Evolutionary conservation across 2,888 invertebrate genomes (phyloP).

Genomic region (Octodonta nipae): DNA sequence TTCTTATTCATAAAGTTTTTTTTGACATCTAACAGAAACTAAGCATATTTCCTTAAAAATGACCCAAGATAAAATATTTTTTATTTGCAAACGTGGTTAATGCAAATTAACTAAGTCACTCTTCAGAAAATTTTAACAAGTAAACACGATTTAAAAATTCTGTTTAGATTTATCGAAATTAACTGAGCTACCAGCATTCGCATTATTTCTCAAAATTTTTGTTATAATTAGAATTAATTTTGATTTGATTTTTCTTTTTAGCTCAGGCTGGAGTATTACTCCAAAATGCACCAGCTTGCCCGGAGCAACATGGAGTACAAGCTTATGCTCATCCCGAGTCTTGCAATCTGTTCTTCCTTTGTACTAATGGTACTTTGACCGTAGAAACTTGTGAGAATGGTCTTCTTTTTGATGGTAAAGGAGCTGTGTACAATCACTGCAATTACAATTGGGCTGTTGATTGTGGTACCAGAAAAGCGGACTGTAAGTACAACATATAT

Average conservation of each 20-base stretch:
- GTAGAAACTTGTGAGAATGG: slow-evolving; percentile 87
- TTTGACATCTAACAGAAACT: too few species aligned
- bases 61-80: too few species aligned
- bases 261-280: slow-evolving; percentile 47
- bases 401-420: slow-evolving; percentile 79
- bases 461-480: slow-evolving; percentile 67
- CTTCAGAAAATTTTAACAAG: too few species aligned
- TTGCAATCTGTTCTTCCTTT: slow-evolving; percentile 81
- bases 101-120: too few species aligned
- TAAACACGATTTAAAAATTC: too few species aligned
- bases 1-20: too few species aligned
- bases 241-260: slow-evolving; percentile 28
- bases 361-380: slow-evolving; percentile 79
- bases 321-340: slow-evolving; percentile 77
- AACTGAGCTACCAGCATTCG: too few species aligned
- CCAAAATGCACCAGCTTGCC: slow-evolving; percentile 59
- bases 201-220: not conserved
- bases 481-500: slow-evolving; percentile 49
- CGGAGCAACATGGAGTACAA: slow-evolving; percentile 67
- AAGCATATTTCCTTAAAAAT: too few species aligned
- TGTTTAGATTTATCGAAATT: too few species aligned
- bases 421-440: slow-evolving; percentile 80
- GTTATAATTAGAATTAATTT: not conserved
- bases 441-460: slow-evolving; percentile 88
- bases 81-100: too few species aligned